Base-by-base conservation (phyloP, 2,113 vertebrate genomes). In the Erythrolamprus reginae region DNA sequence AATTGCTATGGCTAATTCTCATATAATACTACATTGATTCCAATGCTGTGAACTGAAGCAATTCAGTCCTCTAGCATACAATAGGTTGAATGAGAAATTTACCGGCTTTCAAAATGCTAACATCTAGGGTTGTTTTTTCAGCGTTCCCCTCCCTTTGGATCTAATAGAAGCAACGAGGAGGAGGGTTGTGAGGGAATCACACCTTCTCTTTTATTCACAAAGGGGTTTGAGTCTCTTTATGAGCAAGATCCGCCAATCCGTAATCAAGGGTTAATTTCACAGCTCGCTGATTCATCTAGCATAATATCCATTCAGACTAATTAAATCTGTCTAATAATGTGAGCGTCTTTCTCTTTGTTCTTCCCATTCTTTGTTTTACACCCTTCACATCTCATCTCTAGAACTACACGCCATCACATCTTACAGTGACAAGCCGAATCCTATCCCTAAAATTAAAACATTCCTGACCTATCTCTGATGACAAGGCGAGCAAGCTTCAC, bases 201-300 rank as follows among this genome's bases (percentile, higher is more conserved):
- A 96, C 96, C 96, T 91, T 96, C 93, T 56, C 33, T 91, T 93
- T 95, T 94, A 95, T 95, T 95, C 97, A 95, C 95, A 95, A 93
- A 96, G 96, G 96, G 96, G 93, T 97, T 96, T 96, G 96, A 94
- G 93, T 97, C 95, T 94, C 95, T 97, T 96, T 94, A 91, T 88
- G 95, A 95, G 94, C 93, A 84, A 50, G 96, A 98, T 97, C 97
- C 90, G 89, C 96, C 97, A 97, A 96, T 98, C 98, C 96, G 96
- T 98, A 98, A 99, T 99, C 98, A 99, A 99, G 98, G 99, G 98
- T 99, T 99, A 98, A 99, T 99, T 99, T 99, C 98, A 98, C 98
- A 99, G 98, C 98, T 98, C 98, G 97, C 97, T 98, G 98, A 97
- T 98, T 99, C 97, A 98, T 98, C 98, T 98, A 97, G 98, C 98